A percentile compares a stretch with the other conserved stretches of the same genome.
Evolutionary conservation across 2,113 vertebrate species (phyloP).

Genomic region (Takifugu flavidus): DNA sequence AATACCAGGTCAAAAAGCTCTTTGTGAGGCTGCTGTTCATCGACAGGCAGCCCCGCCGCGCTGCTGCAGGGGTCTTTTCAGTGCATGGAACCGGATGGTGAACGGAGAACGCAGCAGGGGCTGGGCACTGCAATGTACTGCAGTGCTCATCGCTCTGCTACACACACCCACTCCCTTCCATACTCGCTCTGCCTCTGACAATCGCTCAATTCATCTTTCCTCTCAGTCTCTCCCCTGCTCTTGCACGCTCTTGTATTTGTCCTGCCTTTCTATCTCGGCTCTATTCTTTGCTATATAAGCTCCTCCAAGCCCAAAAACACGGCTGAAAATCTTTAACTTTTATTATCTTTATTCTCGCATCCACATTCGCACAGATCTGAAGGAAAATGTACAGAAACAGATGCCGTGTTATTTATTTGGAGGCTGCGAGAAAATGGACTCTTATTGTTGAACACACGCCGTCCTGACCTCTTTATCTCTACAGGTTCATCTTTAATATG

Average conservation of each 20-base stretch:
- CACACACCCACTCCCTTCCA: conserved; percentile 70
- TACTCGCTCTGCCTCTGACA: conserved; percentile 54
- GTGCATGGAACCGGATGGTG: conserved; percentile 69
- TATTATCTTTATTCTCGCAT: no score
- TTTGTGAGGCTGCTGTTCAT: conserved; percentile 40
- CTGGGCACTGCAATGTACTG: conserved; percentile 76
- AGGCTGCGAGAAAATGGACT: no score
- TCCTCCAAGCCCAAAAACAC: conserved; percentile 11
- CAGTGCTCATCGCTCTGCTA: conserved; percentile 67
- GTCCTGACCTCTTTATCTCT: no score
- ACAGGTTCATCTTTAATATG: conserved; percentile 11
- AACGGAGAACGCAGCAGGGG: conserved; percentile 70
- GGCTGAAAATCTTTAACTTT: neutral
- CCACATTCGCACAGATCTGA: no score
- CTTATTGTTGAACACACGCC: no score
- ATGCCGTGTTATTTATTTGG: no score
- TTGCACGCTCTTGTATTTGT: conserved; percentile 13
- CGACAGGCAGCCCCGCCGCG: conserved; percentile 41
- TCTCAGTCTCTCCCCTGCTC: conserved; percentile 25
- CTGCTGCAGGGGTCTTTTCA: conserved; percentile 70
- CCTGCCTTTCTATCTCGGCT: conserved; percentile 28
- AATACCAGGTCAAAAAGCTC: conserved; percentile 28
- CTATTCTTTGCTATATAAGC: conserved; percentile 11
- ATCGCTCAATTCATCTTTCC: conserved; percentile 51
- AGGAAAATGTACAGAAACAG: no score